A percentile compares a stretch with the other conserved stretches of the same genome.
Conservation (phyloP, 2,888 invertebrate species). For the Heliconius erato region DNA sequence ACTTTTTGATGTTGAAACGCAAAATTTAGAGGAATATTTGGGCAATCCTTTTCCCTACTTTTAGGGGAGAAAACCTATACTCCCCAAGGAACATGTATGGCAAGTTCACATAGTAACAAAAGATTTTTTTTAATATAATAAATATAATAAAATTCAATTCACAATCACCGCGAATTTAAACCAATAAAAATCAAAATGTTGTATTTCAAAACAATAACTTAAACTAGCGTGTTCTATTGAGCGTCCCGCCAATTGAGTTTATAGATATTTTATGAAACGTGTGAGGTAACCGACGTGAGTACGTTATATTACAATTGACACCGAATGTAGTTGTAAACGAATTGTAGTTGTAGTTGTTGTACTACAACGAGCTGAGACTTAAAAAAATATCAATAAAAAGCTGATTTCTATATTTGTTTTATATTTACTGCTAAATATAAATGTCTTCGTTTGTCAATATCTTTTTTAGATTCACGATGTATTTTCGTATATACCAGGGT, state of each 20-base stretch:
- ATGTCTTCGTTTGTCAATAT: background rate
- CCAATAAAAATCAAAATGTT: background rate
- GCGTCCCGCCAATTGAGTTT: conserved; percentile 20
- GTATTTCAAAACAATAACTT: background rate
- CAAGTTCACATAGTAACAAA: no score
- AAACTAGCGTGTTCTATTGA: conserved; percentile 3
- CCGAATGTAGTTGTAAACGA: conserved; percentile 30
- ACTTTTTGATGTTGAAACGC: no score
- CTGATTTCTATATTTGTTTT: background rate
- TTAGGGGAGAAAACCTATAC: no score
- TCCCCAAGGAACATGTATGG: no score
- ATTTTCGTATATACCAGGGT: background rate
- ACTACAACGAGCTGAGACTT: background rate
- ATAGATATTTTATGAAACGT: conserved; percentile 30
- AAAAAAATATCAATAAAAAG: no score
- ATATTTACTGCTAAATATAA: background rate
- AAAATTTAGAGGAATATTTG: no score
- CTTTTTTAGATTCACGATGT: background rate
- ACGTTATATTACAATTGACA: conserved; percentile 28
- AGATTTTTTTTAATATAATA: no score
- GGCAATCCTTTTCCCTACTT: no score
- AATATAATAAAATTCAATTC: no score
- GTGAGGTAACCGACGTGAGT: conserved; percentile 27
- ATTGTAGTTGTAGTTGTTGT: background rate
- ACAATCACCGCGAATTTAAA: background rate